Evolutionary conservation across 2,113 vertebrate genomes (phyloP).

Genomic region (Chionodraco myersi): DNA sequence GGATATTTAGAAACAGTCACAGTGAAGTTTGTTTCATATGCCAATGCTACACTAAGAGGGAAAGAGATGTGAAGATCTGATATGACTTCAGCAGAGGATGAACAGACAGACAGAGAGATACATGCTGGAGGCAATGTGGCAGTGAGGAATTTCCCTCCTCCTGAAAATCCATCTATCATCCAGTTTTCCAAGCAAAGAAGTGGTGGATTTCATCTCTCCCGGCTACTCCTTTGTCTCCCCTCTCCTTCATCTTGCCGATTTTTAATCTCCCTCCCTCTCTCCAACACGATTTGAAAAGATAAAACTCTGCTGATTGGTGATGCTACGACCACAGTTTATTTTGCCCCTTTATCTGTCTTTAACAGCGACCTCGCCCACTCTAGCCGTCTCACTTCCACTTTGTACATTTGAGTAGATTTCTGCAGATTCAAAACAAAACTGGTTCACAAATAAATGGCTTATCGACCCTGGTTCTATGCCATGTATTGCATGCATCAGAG

Average conservation of each 20-base stretch:
- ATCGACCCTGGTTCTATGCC: not conserved
- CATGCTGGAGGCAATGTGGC: constrained; percentile 37
- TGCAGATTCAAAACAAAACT: constrained; percentile 46
- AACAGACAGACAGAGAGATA: constrained; percentile 30
- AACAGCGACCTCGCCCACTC: constrained; percentile 36
- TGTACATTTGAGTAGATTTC: constrained; percentile 15
- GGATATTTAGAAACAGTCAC: constrained; percentile 5
- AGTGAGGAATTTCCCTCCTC: constrained; percentile 67
- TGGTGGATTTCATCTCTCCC: constrained; percentile 62
- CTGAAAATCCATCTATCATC: constrained; percentile 67
- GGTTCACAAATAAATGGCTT: constrained; percentile 12
- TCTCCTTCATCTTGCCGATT: constrained; percentile 45
- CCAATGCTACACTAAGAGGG: not conserved
- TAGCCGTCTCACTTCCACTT: not conserved
- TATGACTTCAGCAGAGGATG: constrained; percentile 12
- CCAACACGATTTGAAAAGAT: constrained; percentile 56
- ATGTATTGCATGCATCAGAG: constrained; percentile 11
- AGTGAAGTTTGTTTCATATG: constrained; percentile 2
- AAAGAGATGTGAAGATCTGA: constrained; percentile 15
- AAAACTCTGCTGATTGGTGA: constrained; percentile 51
- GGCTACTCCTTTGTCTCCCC: constrained; percentile 36
- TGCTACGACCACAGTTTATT: constrained; percentile 50
- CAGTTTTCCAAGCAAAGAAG: constrained; percentile 53
- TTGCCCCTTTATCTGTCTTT: constrained; percentile 51
- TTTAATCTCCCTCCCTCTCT: constrained; percentile 50